Percentiles rank a stretch among this genome's conserved stretches.
Evolutionary conservation across 2,797 vertebrate species (phyloP).

Genomic region (Lateolabrax maculatus): DNA sequence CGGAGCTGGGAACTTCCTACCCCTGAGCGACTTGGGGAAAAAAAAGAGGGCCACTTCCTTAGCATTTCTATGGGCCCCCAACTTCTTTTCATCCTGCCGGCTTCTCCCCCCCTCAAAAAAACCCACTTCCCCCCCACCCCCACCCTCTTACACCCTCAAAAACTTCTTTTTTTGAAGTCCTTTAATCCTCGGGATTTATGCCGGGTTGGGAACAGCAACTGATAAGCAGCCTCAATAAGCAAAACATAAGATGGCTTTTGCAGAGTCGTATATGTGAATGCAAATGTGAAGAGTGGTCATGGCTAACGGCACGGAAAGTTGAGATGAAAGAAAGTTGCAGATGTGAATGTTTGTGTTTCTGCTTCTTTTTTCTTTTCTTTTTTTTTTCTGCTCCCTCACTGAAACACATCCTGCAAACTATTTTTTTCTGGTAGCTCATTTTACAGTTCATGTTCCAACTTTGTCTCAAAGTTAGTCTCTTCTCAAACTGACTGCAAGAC

Average conservation of each 20-base stretch:
- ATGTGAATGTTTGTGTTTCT: slow-evolving; percentile 67
- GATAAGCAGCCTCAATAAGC: slow-evolving; percentile 81
- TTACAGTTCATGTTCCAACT: slow-evolving; percentile 41
- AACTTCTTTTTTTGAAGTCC: slow-evolving; percentile 73
- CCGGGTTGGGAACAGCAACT: slow-evolving; percentile 77
- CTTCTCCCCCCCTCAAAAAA: slow-evolving; percentile 50
- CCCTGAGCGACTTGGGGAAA: slow-evolving; percentile 71
- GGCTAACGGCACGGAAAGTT: slow-evolving; percentile 70
- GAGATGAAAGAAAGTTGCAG: slow-evolving; percentile 76
- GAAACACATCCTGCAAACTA: slow-evolving; percentile 46
- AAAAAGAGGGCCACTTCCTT: slow-evolving; percentile 84
- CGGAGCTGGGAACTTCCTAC: slow-evolving; percentile 86
- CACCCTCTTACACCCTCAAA: slow-evolving; percentile 48
- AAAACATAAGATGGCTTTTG: slow-evolving; percentile 63
- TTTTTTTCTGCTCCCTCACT: slow-evolving; percentile 11
- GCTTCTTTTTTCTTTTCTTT: slow-evolving; percentile 14
- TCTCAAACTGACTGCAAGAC: slow-evolving; percentile 4
- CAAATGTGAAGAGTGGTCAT: slow-evolving; percentile 62
- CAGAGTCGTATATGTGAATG: slow-evolving; percentile 66
- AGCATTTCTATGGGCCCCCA: slow-evolving; percentile 84
- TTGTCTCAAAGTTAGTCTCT: slow-evolving; percentile 16
- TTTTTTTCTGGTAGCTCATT: slow-evolving; percentile 33
- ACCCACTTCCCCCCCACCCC: slow-evolving; percentile 11
- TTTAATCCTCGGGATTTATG: slow-evolving; percentile 86
- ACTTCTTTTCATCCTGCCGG: slow-evolving; percentile 85